Evolutionary conservation across 2,888 invertebrate genomes (phyloP), one percentile per base, ranked within the genome.

Genomic region (Alloscopus bannaensis): DNA sequence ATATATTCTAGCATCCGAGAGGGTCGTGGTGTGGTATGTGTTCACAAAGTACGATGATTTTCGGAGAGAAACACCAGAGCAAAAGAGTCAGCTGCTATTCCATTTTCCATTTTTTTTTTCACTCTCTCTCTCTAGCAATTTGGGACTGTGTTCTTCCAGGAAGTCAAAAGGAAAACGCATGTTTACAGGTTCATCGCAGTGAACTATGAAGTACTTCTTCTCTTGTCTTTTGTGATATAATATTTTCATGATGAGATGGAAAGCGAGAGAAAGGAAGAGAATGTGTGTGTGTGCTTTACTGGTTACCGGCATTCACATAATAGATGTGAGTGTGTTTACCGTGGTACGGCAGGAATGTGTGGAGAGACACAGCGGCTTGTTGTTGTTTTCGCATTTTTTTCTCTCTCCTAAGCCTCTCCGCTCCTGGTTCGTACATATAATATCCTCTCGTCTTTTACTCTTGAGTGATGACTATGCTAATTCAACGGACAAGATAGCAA

Each of bases 391-490:
- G n/a, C n/a, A 47, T 11, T 13, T n/a, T 22, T 22, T 26, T 55
- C 55, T 29, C 57, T 57, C 31, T 40, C 20, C 36, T 24, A 20
- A 68, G 40, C 42, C 18, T 31, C 31, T 59, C 57, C 40, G 69
- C 69, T n/a, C n/a, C n/a, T n/a, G n/a, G n/a, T n/a, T n/a, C n/a
- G n/a, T n/a, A n/a, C n/a, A n/a, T n/a, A 42, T 42, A 11, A 28
- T 57, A 16, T 52, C 57, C n/a, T 24, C 45, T 57, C 16, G 29
- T 57, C 65, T 62, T 31, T 59, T 40, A 16, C 42, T 26, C 29
- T 55, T 80, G 76, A 80, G 65, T 76, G 76, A 80, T 76, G 80
- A 76, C 69, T 80, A 76, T 80, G 71, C 80, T 80, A 71, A 80
- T 70, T 70, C 66, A 70, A 70, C 52, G 50, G 80, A 80, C 64